These are phyloP conservation scores for Ophion slaviceki DNA, from an alignment of 2,888 invertebrate genomes.

Conservation along the genomic window DNA sequence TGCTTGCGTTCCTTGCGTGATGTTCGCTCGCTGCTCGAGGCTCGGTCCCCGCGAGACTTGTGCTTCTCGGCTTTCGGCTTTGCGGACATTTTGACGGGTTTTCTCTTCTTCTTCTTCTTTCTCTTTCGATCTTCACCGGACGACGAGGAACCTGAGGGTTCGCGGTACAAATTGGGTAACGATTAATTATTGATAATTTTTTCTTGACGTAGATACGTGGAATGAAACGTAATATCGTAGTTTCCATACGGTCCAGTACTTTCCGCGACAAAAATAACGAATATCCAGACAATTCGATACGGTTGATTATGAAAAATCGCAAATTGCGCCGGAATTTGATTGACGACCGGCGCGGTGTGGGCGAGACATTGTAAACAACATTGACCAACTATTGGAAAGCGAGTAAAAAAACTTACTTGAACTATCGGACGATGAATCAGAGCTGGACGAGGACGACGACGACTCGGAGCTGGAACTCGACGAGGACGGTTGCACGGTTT, in stretches of 20 bases:
- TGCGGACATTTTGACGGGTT: slow-evolving; percentile 46
- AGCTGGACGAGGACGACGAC: slow-evolving; percentile 60
- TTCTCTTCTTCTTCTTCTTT: slow-evolving; percentile 70
- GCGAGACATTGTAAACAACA: too few species aligned
- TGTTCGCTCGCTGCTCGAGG: slow-evolving; percentile 28
- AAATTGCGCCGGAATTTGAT: too few species aligned
- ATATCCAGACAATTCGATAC: too few species aligned
- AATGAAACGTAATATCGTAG: too few species aligned
- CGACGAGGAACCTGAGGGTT: slow-evolving; percentile 57
- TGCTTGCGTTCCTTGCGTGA: slow-evolving; percentile 39
- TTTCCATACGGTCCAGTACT: too few species aligned
- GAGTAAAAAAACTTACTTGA: slow-evolving; percentile 39
- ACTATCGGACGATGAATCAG: slow-evolving; percentile 62
- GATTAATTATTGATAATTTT: neutral
- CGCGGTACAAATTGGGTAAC: neutral
- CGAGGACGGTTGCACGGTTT: slow-evolving; percentile 69
- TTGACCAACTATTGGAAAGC: neutral
- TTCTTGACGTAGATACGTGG: neutral
- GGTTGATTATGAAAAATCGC: too few species aligned
- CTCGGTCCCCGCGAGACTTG: slow-evolving; percentile 40
- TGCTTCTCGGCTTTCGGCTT: slow-evolving; percentile 60
- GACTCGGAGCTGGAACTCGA: slow-evolving; percentile 74
- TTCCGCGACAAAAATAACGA: too few species aligned
- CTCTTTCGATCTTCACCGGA: slow-evolving; percentile 67
- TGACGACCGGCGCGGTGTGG: too few species aligned